A percentile compares a stretch with the other conserved stretches of the same genome.
These are phyloP conservation scores for Muricea muricata DNA, from an alignment of 92 coral and sea anemone species.

Conservation along the genomic window DNA sequence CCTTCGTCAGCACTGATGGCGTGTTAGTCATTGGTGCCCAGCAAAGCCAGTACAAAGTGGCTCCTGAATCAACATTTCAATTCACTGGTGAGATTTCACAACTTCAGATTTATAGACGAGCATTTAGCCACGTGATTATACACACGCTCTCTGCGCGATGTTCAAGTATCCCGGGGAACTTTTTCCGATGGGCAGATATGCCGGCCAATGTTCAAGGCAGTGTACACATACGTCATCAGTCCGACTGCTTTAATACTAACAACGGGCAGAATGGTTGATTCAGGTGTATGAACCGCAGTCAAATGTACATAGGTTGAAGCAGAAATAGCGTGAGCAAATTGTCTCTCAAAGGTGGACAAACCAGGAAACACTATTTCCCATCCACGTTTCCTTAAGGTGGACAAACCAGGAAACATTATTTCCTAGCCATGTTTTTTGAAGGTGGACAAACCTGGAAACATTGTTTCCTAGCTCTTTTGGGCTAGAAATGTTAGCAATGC, in stretches of 20 bases:
- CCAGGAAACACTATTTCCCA: no score
- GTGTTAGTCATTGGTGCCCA: conserved; percentile 9
- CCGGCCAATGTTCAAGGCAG: neutral
- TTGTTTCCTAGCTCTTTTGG: no score
- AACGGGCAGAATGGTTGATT: neutral
- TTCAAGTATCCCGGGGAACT: neutral
- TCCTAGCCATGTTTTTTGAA: no score
- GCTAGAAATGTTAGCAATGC: no score
- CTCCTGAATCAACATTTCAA: neutral
- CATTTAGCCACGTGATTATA: neutral
- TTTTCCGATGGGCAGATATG: neutral
- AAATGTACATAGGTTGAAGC: no score
- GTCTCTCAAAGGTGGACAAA: no score
- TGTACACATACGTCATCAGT: neutral
- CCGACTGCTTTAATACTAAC: neutral
- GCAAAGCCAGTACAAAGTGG: neutral
- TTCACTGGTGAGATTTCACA: neutral
- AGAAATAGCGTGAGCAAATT: no score
- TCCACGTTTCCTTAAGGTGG: no score
- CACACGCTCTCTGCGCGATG: neutral
- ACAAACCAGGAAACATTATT: no score
- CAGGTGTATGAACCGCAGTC: no score
- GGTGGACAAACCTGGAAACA: no score
- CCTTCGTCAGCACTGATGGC: neutral
- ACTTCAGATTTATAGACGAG: neutral